These are phyloP conservation scores for Solea senegalensis DNA, from an alignment of 2,113 vertebrate genomes.

Conservation along the genomic window DNA sequence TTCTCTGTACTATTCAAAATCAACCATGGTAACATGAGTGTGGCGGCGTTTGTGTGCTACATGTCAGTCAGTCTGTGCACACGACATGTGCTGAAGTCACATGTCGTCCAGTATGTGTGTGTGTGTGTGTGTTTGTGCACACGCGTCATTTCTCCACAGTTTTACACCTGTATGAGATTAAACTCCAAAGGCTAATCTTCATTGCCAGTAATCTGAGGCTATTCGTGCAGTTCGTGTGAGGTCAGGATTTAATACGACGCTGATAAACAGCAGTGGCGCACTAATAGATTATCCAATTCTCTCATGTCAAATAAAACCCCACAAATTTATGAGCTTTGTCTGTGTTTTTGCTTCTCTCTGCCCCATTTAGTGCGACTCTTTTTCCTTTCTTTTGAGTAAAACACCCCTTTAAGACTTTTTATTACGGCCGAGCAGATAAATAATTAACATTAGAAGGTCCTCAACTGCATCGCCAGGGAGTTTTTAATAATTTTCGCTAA, in stretches of 20 bases:
- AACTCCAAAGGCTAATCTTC: slow-evolving; percentile 59
- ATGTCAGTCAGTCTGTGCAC: background rate
- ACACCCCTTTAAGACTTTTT: background rate
- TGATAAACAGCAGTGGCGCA: slow-evolving; percentile 46
- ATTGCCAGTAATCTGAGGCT: slow-evolving; percentile 65
- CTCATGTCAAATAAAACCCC: slow-evolving; percentile 55
- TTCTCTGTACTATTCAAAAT: too few species aligned
- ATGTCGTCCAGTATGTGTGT: background rate
- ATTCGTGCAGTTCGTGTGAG: slow-evolving; percentile 51
- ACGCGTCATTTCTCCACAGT: slow-evolving; percentile 15
- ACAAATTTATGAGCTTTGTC: slow-evolving; percentile 34
- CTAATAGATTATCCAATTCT: slow-evolving; percentile 62
- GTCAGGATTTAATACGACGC: slow-evolving; percentile 53
- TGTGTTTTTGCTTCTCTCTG: slow-evolving; percentile 20
- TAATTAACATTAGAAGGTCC: background rate
- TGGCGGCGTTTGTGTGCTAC: slow-evolving; percentile 3
- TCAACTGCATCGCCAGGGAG: too few species aligned
- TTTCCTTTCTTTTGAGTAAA: slow-evolving; percentile 7
- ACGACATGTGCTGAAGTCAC: slow-evolving; percentile 20
- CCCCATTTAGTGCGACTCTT: slow-evolving; percentile 13
- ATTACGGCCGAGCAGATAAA: background rate
- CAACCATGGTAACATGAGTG: background rate
- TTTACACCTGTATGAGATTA: slow-evolving; percentile 66
- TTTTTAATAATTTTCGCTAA: too few species aligned
- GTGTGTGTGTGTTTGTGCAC: too few species aligned